A percentile compares a stretch with the other conserved stretches of the same genome.
These are phyloP conservation scores for Sitta carolinensis DNA, from an alignment of 2,797 vertebrate genomes.

Conservation along the genomic window DNA sequence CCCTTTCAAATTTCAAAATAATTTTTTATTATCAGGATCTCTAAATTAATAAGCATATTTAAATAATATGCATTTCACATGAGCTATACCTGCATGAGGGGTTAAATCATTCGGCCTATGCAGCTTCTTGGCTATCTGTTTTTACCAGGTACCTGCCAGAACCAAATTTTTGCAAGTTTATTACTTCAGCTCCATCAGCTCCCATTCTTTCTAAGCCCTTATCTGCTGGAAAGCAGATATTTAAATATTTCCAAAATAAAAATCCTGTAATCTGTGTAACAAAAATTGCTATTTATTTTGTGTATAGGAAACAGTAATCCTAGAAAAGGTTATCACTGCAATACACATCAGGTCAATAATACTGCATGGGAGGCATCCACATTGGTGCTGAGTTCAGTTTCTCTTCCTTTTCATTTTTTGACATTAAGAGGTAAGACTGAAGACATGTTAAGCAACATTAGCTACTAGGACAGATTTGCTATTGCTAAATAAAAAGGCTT, in stretches of 20 bases:
- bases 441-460: background rate
- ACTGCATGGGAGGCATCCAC: background rate
- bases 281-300: background rate
- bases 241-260: background rate
- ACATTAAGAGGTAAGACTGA: background rate
- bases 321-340: background rate
- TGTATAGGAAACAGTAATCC: background rate
- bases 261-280: background rate
- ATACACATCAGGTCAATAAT: background rate
- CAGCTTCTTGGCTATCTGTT: background rate
- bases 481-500: background rate
- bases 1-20: background rate
- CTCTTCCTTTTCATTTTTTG: background rate
- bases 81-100: background rate
- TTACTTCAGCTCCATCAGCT: background rate
- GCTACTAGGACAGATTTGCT: background rate
- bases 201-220: background rate
- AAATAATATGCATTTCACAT: background rate
- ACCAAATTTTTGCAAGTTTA: background rate
- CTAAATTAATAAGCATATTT: background rate
- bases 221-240: background rate
- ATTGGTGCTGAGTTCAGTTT: background rate
- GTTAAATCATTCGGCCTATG: background rate
- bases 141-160: background rate
- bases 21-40: background rate